Evolutionary conservation across 2,797 vertebrate genomes (phyloP).

Genomic region (Clarias laeviceps): DNA sequence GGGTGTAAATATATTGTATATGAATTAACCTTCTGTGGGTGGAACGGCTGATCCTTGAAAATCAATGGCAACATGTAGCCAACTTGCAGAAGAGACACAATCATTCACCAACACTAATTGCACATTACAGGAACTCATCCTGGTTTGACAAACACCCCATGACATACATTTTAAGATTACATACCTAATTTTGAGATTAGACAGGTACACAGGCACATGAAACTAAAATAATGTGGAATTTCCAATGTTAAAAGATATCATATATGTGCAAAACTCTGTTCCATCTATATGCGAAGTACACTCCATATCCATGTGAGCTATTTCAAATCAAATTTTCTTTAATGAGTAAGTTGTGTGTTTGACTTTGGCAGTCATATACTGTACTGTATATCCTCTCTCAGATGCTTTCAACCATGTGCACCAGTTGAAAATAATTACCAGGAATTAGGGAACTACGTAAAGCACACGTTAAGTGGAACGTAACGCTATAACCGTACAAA

Average conservation of each 20-base stretch:
- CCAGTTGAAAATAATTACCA: conserved; percentile 64
- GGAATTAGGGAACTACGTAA: conserved; percentile 62
- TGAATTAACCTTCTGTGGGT: no score
- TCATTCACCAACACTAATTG: no score
- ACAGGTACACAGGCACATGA: neutral
- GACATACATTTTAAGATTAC: neutral
- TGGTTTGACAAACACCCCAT: no score
- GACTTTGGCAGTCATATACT: neutral
- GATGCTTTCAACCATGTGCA: conserved; percentile 52
- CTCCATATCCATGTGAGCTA: neutral
- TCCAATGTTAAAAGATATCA: neutral
- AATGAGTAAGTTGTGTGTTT: neutral
- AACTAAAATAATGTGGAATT: neutral
- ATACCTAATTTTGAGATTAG: neutral
- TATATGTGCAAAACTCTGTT: neutral
- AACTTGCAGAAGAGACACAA: no score
- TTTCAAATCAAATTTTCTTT: conserved; percentile 5
- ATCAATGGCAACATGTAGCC: no score
- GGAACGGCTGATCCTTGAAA: no score
- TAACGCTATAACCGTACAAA: conserved; percentile 28
- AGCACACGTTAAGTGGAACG: conserved; percentile 32
- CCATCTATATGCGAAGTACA: neutral
- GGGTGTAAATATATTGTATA: no score
- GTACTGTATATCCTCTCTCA: neutral
- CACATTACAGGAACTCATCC: no score